Percentiles rank a stretch among this genome's conserved stretches.
These are phyloP conservation scores for Tribolium freemani DNA, from an alignment of 2,888 invertebrate genomes.

Conservation along the genomic window DNA sequence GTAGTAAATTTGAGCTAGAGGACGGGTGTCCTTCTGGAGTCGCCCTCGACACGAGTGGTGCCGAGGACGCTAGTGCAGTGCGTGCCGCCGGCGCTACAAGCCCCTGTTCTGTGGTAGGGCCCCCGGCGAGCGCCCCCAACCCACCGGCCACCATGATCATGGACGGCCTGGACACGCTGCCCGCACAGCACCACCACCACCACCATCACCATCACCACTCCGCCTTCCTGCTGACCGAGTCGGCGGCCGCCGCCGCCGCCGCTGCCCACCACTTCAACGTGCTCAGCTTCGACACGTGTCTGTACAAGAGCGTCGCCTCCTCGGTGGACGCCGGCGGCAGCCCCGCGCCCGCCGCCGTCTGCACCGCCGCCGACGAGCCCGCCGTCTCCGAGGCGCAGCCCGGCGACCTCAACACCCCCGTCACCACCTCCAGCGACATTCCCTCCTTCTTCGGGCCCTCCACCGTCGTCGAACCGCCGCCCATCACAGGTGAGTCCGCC, in stretches of 20 bases:
- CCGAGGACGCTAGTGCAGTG: slow-evolving; percentile 68
- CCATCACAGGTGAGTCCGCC: slow-evolving; percentile 87
- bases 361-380: slow-evolving; percentile 68
- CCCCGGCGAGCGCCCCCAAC: slow-evolving; percentile 65
- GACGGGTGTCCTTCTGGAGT: slow-evolving; percentile 43
- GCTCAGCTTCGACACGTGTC: slow-evolving; percentile 77
- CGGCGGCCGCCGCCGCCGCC: slow-evolving; percentile 65
- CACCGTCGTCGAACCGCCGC: slow-evolving; percentile 89
- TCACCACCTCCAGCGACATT: slow-evolving; percentile 91
- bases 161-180: slow-evolving; percentile 87
- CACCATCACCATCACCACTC: slow-evolving; percentile 69
- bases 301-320: slow-evolving; percentile 72
- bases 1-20: slow-evolving; percentile 50
- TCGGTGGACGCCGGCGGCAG: slow-evolving; percentile 71
- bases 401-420: slow-evolving; percentile 94
- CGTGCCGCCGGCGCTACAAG: slow-evolving; percentile 71
- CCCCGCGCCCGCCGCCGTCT: slow-evolving; percentile 67
- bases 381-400: slow-evolving; percentile 73
- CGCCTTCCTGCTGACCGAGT: slow-evolving; percentile 74
- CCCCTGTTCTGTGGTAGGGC: slow-evolving; percentile 67
- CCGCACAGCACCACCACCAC: slow-evolving; percentile 75
- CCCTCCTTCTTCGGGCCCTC: slow-evolving; percentile 93
- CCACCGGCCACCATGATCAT: slow-evolving; percentile 88
- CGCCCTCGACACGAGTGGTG: slow-evolving; percentile 56
- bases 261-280: slow-evolving; percentile 73